Base-by-base conservation (phyloP, 2,797 vertebrate species). In the Sarcoramphus papa region DNA sequence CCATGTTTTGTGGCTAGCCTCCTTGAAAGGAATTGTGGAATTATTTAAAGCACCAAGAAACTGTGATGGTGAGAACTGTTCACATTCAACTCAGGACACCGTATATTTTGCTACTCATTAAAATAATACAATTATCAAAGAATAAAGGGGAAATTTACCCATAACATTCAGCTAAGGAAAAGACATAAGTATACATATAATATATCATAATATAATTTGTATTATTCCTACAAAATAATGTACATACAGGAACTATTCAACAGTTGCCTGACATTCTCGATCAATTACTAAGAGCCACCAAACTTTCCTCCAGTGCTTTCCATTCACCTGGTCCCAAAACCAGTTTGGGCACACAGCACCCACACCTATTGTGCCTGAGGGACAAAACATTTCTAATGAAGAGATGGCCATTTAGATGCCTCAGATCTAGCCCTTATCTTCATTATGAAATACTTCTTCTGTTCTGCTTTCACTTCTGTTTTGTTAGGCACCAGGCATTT, bases 361-460 rank as follows among this genome's bases (percentile, higher is more conserved):
- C 30, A 40, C 33, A 15, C 21, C 18, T 41, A 9, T 8, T 47
- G 27, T 47, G 50, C 12, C 14, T 8, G 54, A 69, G 17, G 13
- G 86, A 40, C 6, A 60, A 72, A 54, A 20, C 20, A 22, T 60
- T 60, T 67, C 63, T 47, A 72, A 67, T 1, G 8, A 72, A 63
- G 35, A 22, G 6, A 13, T 0, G 1, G 13, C 9, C 6, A 4
- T 40, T 67, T 25, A 35, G 51, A 82, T 13, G 25, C 14, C 41
- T 56, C 31, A 57, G 33, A 16, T 84, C 27, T 31, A 56, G n/a
- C 10, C 3, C 31, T 31, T 17, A 23, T 9, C 35, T 84, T 6
- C 30, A 59, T 40, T 50, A 64, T 14, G 13, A 80, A 76, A 88
- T 6, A 7, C 11, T 85, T 0, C 13, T 84, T 72, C 33, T 37